These are phyloP conservation scores for Trididemnum nubilum DNA, from an alignment of 23 tunicate genomes.

Conservation along the genomic window DNA sequence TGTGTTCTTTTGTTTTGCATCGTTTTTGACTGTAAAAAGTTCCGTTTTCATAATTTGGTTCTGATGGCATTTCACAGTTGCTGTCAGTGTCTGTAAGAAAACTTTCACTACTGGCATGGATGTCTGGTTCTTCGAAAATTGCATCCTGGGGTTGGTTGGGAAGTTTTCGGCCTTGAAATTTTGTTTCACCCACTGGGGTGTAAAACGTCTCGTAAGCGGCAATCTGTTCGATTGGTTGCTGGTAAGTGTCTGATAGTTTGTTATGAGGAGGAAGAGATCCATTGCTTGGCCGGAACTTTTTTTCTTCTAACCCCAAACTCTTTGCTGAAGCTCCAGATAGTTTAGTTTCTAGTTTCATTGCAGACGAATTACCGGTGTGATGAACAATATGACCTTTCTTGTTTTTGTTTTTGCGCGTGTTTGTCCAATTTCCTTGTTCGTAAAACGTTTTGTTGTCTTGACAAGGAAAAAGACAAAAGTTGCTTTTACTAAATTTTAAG, in stretches of 20 bases:
- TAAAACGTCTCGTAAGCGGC: not conserved
- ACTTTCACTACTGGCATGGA: not conserved
- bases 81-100: not conserved
- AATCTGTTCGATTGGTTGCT: not conserved
- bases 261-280: not conserved
- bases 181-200: slow-evolving; percentile 9
- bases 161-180: not conserved
- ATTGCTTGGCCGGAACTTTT: not conserved
- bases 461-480: too few species aligned
- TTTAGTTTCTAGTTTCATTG: not conserved
- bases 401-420: not conserved
- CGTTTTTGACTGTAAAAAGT: not conserved
- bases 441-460: too few species aligned
- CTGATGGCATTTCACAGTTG: not conserved
- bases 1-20: not conserved
- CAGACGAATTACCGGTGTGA: not conserved
- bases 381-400: not conserved
- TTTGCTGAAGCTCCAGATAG: not conserved
- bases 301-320: not conserved
- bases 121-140: not conserved
- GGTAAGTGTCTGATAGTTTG: not conserved
- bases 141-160: not conserved
- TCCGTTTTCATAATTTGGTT: not conserved
- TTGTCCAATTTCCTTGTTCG: not conserved
- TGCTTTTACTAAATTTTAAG: not conserved